Percentiles rank a stretch among this genome's conserved stretches.
phyloP scores from a whole-genome alignment of 1,140 invertebrate genomes.

The Cydia strobilella region DNA sequence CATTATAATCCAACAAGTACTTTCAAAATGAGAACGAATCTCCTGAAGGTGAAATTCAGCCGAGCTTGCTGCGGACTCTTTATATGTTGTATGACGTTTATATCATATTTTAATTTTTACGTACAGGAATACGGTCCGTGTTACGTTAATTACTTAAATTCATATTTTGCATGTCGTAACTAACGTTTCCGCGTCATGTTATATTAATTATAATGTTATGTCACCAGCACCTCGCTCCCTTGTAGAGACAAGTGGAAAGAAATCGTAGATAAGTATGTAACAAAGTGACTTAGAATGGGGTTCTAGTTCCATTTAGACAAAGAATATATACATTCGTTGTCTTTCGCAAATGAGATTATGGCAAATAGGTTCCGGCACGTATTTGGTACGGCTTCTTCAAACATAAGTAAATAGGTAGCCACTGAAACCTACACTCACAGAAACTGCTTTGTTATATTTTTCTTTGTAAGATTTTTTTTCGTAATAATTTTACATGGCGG shows the following conservation, averaged over 20 bases:
- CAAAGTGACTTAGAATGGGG: not conserved
- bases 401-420: not conserved
- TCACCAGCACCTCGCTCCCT: not conserved
- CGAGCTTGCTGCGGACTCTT: too few relatives aligned
- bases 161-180: not conserved
- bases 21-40: too few relatives aligned
- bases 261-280: not conserved
- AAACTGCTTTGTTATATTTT: not conserved
- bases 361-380: not conserved
- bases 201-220: not conserved
- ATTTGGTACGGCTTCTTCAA: conserved; percentile 3
- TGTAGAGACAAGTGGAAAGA: not conserved
- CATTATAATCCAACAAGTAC: too few relatives aligned
- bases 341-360: conserved; percentile 30
- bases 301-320: not conserved
- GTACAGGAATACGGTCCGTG: not conserved
- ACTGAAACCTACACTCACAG: not conserved
- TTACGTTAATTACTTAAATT: not conserved
- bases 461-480: not conserved
- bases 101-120: not conserved
- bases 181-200: not conserved
- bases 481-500: not conserved
- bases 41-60: too few relatives aligned
- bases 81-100: too few relatives aligned
- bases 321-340: not conserved